Conservation (phyloP, 2,797 vertebrate species). For the Pipistrellus pipistrellus region DNA sequence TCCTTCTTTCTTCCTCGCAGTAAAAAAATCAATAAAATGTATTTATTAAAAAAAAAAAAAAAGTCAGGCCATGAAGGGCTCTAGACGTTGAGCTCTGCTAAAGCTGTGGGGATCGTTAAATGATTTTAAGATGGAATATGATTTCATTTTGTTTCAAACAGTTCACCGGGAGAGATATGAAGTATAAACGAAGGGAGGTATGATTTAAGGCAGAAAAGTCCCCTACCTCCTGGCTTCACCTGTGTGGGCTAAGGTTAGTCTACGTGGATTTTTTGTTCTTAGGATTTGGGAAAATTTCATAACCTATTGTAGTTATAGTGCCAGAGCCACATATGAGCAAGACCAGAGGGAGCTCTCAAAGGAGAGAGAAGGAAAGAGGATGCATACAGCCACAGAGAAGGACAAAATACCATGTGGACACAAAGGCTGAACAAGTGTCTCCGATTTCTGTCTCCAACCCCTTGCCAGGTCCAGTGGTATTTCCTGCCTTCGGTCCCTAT, state of each 20-base stretch:
- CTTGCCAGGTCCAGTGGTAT: background rate
- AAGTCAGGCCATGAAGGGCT: background rate
- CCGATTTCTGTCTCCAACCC: background rate
- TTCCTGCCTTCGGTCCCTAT: background rate
- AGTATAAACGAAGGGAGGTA: background rate
- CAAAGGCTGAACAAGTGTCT: background rate
- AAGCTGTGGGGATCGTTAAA: background rate
- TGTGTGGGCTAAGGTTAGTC: background rate
- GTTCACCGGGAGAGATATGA: background rate
- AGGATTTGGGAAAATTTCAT: background rate
- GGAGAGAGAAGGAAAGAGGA: background rate
- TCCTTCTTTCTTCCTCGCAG: no score
- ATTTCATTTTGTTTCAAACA: background rate
- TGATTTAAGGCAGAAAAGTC: background rate
- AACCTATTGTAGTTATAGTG: background rate
- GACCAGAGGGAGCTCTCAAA: background rate
- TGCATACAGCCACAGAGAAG: background rate
- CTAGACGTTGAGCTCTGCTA: background rate
- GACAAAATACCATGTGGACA: no score
- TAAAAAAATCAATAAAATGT: no score
- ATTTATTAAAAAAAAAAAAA: no score
- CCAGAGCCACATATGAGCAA: background rate
- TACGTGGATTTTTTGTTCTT: background rate
- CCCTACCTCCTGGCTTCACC: background rate
- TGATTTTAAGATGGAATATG: constrained; percentile 1